A percentile compares a stretch with the other conserved stretches of the same genome.
Conservation (phyloP, 2,797 vertebrate genomes). For the Ispidina picta region DNA sequence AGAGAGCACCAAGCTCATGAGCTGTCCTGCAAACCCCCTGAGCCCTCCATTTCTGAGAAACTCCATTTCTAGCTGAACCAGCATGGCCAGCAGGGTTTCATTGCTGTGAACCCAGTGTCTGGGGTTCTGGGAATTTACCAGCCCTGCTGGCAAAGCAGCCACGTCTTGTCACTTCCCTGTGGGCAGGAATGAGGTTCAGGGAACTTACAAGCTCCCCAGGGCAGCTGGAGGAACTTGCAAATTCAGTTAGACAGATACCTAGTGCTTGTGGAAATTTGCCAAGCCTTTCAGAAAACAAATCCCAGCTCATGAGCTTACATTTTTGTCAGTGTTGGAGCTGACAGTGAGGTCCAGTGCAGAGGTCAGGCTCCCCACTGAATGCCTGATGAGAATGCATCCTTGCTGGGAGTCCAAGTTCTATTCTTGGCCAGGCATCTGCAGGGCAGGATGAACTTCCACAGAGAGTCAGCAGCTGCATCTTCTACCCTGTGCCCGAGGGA, state of each 20-base stretch:
- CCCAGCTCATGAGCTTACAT: background rate
- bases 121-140: conserved; percentile 57
- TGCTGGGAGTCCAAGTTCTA: background rate
- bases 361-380: background rate
- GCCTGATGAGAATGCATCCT: background rate
- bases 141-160: conserved; percentile 12
- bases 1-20: background rate
- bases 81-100: conserved; percentile 41
- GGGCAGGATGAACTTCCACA: background rate
- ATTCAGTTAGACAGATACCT: conserved; percentile 32
- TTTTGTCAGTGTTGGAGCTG: background rate
- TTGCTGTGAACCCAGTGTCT: conserved; percentile 56
- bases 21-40: background rate
- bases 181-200: conserved; percentile 21
- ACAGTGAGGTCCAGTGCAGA: background rate
- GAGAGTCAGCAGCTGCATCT: background rate
- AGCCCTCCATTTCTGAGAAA: background rate
- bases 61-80: conserved; percentile 25
- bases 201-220: conserved; percentile 32
- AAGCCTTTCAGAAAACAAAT: conserved; percentile 6
- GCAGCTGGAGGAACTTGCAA: conserved; percentile 19
- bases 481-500: background rate
- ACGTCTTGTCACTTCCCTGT: background rate
- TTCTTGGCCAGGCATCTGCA: background rate
- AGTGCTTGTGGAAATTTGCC: conserved; percentile 13